Evolutionary conservation across 2,113 vertebrate genomes (phyloP).

Genomic region (Neomonachus schauinslandi): DNA sequence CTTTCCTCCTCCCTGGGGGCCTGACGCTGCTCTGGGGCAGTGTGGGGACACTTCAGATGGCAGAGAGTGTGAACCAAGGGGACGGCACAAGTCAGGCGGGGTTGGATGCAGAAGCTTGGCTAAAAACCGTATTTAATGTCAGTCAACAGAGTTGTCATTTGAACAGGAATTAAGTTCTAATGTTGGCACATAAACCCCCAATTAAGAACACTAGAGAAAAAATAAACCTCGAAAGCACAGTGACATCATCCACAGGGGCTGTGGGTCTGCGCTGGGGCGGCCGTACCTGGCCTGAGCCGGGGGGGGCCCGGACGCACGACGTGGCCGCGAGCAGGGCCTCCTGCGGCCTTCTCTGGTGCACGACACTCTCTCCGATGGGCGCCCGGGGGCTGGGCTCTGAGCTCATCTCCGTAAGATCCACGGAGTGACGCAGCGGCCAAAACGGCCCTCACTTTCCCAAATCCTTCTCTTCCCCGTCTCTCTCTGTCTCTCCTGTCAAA

Average conservation of each 20-base stretch:
- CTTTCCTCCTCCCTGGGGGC: background rate
- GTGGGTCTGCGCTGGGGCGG: rapidly evolving
- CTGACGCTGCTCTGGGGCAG: background rate
- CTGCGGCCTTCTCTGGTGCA: rapidly evolving
- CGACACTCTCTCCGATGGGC: background rate
- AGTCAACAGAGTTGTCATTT: background rate
- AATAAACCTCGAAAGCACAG: background rate
- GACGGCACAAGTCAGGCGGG: background rate
- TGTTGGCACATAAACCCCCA: rapidly evolving
- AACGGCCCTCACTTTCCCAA: background rate
- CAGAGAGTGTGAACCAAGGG: no score
- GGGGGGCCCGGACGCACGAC: rapidly evolving
- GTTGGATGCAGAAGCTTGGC: no score
- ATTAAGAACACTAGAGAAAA: background rate
- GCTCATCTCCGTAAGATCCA: background rate
- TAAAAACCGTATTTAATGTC: background rate
- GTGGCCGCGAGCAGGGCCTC: rapidly evolving
- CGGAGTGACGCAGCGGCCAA: background rate
- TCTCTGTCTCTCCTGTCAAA: background rate
- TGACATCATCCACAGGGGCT: background rate
- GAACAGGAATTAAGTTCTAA: background rate
- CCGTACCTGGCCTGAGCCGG: rapidly evolving
- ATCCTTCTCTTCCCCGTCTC: no score
- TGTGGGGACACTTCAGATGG: rapidly evolving
- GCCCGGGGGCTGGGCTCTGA: background rate